Base-by-base conservation (phyloP, 2,888 invertebrate genomes). In the Nymphalis urticae region DNA sequence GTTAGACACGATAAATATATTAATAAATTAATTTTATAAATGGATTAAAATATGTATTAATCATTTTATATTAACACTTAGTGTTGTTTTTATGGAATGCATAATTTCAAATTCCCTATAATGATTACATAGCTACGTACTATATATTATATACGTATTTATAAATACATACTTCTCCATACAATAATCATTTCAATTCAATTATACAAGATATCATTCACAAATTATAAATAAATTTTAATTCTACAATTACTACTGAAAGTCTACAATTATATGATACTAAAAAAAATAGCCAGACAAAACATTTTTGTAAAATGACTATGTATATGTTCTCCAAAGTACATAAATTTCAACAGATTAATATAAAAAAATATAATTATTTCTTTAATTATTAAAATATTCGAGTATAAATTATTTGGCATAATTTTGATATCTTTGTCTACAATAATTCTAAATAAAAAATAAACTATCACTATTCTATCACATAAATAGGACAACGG, bases 401-500 rank as follows among this genome's bases (percentile, higher is more conserved):
- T 42, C n/a, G 54, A 62, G 36, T 50, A 62, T 50, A 67, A 54
- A 48, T 50, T 67, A 66, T 67, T 67, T 67, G 62, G 56, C 27
- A 67, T 67, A 66, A 51, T 62, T 62, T 66, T 63, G 62, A 63
- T 62, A 58, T 58, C 58, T 58, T 67, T 62, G 54, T 32, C 16
- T 66, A 66, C 53, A 71, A 36, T 50, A 59, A 69, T 64, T 36
- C 71, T 68, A 67, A 71, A 61, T 61, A 42, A 48, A 65, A 62
- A 70, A n/a, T n/a, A 72, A 74, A 75, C 73, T 81, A 82, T 80
- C 75, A 82, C 81, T 85, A 84, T 71, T 77, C 75, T 83, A 86
- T 84, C 82, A 87, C 85, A 86, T 83, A 21, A 79, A 81, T 67
- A 56, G n/a, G 48, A 64, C 58, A 62, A 50, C 50, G 27, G 47